phyloP scores from a whole-genome alignment of 1,140 invertebrate species.

The Zaprionus vittiger region DNA sequence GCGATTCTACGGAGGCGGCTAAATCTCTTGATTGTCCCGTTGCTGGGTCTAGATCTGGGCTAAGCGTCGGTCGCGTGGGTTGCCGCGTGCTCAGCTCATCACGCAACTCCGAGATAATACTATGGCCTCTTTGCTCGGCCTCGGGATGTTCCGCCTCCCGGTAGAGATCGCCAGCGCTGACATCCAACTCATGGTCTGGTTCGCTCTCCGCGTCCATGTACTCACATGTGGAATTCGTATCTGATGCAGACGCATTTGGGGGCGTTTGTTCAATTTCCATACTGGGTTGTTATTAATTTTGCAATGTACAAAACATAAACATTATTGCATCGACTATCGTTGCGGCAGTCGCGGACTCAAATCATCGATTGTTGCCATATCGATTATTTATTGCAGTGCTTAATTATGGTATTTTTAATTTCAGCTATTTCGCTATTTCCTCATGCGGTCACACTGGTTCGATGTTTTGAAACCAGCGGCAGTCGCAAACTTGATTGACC shows the following conservation, averaged over 20 bases:
- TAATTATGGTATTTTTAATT: neutral
- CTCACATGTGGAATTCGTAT: constrained; percentile 66
- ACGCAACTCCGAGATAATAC: constrained; percentile 74
- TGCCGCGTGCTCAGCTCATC: constrained; percentile 42
- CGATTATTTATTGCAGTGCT: constrained; percentile 9
- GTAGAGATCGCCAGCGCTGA: constrained; percentile 48
- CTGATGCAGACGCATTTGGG: constrained; percentile 52
- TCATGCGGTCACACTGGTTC: constrained; percentile 3
- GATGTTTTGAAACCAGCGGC: constrained; percentile 47
- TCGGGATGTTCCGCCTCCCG: constrained; percentile 69
- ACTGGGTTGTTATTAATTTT: constrained; percentile 27
- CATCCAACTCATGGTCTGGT: constrained; percentile 45
- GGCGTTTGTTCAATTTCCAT: constrained; percentile 75
- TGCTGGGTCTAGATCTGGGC: constrained; percentile 47
- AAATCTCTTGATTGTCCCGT: constrained; percentile 37
- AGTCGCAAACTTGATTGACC: neutral
- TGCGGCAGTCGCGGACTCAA: constrained; percentile 7
- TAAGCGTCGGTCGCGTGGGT: constrained; percentile 34
- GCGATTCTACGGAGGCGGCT: constrained; percentile 66
- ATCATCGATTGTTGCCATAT: constrained; percentile 11
- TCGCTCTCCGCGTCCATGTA: constrained; percentile 74
- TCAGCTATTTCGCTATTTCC: neutral
- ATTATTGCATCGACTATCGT: constrained; percentile 35
- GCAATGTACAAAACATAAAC: constrained; percentile 49
- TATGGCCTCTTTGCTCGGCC: constrained; percentile 61